phyloP scores from a whole-genome alignment of 1,140 invertebrate genomes.

The Drosophila pruinosa region DNA sequence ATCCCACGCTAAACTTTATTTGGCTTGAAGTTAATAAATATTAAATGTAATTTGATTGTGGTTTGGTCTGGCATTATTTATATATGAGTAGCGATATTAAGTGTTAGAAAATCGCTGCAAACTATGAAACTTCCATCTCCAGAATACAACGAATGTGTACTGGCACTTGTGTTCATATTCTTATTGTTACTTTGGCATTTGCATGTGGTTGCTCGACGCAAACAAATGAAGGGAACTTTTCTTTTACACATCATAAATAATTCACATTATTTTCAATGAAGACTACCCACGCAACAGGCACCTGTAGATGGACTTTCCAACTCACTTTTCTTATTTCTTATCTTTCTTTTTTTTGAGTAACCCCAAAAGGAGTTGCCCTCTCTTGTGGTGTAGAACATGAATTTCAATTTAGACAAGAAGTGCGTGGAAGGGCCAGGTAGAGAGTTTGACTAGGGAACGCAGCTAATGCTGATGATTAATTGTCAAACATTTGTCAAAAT shows the following conservation, averaged over 20 bases:
- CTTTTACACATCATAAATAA: slow-evolving; percentile 59
- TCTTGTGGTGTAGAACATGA: neutral
- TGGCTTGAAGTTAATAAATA: slow-evolving; percentile 58
- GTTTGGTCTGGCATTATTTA: slow-evolving; percentile 13
- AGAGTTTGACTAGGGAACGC: neutral
- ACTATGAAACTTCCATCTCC: slow-evolving; percentile 28
- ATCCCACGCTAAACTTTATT: neutral
- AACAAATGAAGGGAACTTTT: slow-evolving; percentile 50
- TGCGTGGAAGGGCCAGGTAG: neutral
- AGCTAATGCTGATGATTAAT: slow-evolving; percentile 24
- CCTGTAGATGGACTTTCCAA: neutral
- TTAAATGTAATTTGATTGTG: slow-evolving; percentile 78
- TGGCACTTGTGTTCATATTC: neutral
- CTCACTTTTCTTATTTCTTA: neutral
- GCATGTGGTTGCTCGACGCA: neutral
- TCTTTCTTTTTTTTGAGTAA: neutral
- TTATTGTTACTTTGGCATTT: slow-evolving; percentile 1
- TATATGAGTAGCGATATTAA: slow-evolving; percentile 6
- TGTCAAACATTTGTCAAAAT: slow-evolving; percentile 30
- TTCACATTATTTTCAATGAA: slow-evolving; percentile 65
- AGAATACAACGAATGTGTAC: neutral
- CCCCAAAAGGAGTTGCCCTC: slow-evolving; percentile 4
- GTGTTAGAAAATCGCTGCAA: neutral
- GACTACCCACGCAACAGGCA: slow-evolving; percentile 22
- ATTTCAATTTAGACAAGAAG: slow-evolving; percentile 15